Evolutionary conservation across 92 coral and sea anemone genomes (phyloP), one percentile per base, ranked within the genome.

Genomic region (Zoanthus gigantus): DNA sequence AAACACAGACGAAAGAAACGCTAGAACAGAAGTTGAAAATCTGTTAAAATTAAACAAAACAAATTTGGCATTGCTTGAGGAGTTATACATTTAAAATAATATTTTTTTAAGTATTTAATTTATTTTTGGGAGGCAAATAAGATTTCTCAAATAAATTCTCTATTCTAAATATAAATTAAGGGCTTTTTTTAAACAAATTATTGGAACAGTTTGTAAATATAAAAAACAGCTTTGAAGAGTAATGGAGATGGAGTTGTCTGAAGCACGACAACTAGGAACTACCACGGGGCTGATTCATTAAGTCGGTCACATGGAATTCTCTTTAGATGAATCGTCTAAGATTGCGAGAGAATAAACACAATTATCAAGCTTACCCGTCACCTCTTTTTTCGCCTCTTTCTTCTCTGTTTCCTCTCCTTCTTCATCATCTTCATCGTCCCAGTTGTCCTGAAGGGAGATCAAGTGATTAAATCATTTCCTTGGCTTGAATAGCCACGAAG

Each of bases 351-450:
- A 81, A 42, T 17, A 46, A 16, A 13, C 6, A 7, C 30, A 30
- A 2, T 2, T 12, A 28, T 29, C 32, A 54, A 78, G 29, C 23
- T 52, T 67, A 72, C 63, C 63, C 85, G 85, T 29, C 74, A 90
- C 93, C 28, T 87, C 73, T 50, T 89, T 76, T 84, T 82, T 79
- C 23, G 47, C 89, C 54, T 89, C 83, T 85, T 92, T 90, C 77
- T 95, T 83, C 53, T 88, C 92, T 79, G 89, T 72, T 0, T 84
- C 94, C 1, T 93, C 94, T 17, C 87, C 94, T 5, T 96, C 98
- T 16, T 96, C 98, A 77, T 96, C 98, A 77, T 96, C 56, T 50
- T 50, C 56, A 3, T 50, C 98, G 71, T 94, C 98, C 99, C 99
- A 96, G 90, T 95, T 96, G 63, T 96, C 99, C 99, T 96, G 75